phyloP scores from a whole-genome alignment of 2,113 vertebrate genomes.

The Pandion haliaetus region DNA sequence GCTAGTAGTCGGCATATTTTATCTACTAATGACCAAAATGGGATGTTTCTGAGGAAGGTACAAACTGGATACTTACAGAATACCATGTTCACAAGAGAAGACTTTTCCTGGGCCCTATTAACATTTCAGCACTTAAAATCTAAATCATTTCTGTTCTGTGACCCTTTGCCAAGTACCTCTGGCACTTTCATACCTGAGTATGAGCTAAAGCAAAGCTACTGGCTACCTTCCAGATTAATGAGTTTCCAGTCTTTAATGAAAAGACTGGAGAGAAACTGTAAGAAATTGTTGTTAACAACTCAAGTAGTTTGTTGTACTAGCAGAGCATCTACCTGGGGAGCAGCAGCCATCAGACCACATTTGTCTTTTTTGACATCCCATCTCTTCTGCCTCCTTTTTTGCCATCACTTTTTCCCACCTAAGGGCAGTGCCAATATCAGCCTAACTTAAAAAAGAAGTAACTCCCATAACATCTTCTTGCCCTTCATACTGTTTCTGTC shows the following conservation, averaged over 20 bases:
- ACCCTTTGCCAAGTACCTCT: slow-evolving; percentile 14
- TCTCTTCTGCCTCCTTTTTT: neutral
- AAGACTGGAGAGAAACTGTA: neutral
- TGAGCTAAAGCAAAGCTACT: neutral
- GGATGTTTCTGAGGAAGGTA: neutral
- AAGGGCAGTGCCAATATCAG: neutral
- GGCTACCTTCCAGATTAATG: neutral
- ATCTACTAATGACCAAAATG: neutral
- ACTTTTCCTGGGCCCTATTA: neutral
- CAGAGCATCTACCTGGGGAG: neutral
- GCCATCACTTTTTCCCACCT: neutral
- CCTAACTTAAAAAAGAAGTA: neutral
- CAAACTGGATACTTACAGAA: neutral
- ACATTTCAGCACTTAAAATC: neutral
- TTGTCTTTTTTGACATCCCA: neutral
- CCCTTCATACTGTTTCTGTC: neutral
- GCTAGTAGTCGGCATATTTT: neutral
- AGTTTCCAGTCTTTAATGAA: neutral
- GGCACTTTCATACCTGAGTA: neutral
- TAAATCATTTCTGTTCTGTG: neutral
- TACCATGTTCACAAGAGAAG: neutral
- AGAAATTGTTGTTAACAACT: neutral
- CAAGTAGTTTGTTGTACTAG: neutral
- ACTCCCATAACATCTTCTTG: neutral
- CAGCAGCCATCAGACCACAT: neutral